phyloP scores from a whole-genome alignment of 1,140 invertebrate genomes.

The Uloborus diversus region DNA sequence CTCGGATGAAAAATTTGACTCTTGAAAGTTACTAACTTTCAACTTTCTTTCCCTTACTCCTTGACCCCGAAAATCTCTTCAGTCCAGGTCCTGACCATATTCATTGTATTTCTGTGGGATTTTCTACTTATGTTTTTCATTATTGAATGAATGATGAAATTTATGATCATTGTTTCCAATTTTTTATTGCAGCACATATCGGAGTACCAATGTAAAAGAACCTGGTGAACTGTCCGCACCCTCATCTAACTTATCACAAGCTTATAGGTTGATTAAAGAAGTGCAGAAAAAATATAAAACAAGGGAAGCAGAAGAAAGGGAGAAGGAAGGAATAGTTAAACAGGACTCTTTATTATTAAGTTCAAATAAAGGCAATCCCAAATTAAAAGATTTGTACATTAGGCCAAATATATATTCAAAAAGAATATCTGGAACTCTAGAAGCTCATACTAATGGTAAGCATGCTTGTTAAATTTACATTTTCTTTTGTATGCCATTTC shows the following conservation, averaged over 20 bases:
- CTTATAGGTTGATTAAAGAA: constrained; percentile 97
- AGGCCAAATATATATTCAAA: constrained; percentile 95
- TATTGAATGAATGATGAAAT: no score
- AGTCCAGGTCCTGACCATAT: no score
- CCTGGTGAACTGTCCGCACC: constrained; percentile 95
- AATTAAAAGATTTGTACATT: constrained; percentile 98
- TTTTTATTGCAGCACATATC: constrained; percentile 91
- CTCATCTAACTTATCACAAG: constrained; percentile 95
- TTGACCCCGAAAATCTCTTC: no score
- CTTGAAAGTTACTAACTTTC: no score
- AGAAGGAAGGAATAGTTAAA: constrained; percentile 96
- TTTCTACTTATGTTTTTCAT: no score
- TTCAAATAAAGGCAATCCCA: constrained; percentile 97
- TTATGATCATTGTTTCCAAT: no score
- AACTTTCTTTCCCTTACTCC: no score
- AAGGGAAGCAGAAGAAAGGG: constrained; percentile 96
- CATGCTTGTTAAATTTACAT: background rate
- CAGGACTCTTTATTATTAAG: constrained; percentile 97
- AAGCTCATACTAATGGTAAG: constrained; percentile 93
- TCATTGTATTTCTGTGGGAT: no score
- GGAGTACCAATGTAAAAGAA: constrained; percentile 97
- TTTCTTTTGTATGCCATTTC: background rate
- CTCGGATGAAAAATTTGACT: no score
- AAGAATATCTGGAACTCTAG: constrained; percentile 88
- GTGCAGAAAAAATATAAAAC: constrained; percentile 99